Conservation (phyloP, 30 jellyfish, hydroid and myxozoan genomes). For the Hydractinia symbiolongicarpus region DNA sequence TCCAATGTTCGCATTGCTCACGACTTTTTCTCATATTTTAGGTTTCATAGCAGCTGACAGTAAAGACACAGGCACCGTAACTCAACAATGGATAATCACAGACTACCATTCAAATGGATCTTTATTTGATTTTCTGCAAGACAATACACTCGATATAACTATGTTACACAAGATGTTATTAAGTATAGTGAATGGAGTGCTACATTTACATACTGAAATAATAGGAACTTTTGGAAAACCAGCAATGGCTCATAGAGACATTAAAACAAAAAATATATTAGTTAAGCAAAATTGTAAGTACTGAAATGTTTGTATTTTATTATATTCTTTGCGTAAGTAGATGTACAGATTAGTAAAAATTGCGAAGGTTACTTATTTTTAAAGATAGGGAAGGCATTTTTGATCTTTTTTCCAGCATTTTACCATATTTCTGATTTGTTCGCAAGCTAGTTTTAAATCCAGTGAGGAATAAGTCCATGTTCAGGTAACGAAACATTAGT, state of each 20-base stretch:
- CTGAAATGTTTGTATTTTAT: background rate
- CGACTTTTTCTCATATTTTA: background rate
- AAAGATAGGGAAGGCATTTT: too few relatives aligned
- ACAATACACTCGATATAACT: conserved; percentile 47
- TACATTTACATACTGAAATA: conserved; percentile 87
- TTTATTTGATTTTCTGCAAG: conserved; percentile 72
- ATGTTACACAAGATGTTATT: conserved; percentile 49
- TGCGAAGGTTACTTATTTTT: too few relatives aligned
- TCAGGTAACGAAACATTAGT: too few relatives aligned
- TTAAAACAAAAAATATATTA: conserved; percentile 84
- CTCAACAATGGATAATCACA: conserved; percentile 80
- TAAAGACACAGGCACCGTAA: conserved; percentile 88
- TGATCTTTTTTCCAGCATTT: too few relatives aligned
- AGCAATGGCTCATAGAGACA: conserved; percentile 98
- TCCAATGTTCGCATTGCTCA: too few relatives aligned
- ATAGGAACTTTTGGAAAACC: conserved; percentile 97
- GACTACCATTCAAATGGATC: conserved; percentile 95
- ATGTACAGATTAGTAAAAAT: too few relatives aligned
- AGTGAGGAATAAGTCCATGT: too few relatives aligned
- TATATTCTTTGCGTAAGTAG: background rate
- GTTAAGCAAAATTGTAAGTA: conserved; percentile 82
- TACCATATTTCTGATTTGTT: too few relatives aligned
- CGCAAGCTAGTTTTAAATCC: too few relatives aligned
- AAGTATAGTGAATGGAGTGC: conserved; percentile 82
- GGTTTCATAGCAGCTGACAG: conserved; percentile 99